Evolutionary conservation across 2,797 vertebrate genomes (phyloP).

Genomic region (Spinibarbus caldwelli): DNA sequence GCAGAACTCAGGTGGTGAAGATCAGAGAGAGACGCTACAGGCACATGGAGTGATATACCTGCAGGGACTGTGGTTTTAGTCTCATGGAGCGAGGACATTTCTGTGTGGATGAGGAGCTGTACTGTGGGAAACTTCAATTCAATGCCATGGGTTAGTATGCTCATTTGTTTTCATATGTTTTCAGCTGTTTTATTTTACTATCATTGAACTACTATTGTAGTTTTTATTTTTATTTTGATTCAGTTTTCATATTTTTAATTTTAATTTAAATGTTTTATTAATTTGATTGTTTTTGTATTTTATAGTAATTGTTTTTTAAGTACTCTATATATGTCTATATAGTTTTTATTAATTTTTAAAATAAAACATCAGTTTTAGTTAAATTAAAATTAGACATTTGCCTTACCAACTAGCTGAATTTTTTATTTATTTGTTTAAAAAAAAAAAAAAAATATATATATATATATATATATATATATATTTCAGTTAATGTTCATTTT

Average conservation of each 20-base stretch:
- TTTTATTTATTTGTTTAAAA: too few relatives aligned
- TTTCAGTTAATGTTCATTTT: background rate
- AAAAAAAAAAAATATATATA: too few relatives aligned
- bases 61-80: slow-evolving; percentile 77
- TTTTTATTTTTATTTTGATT: background rate
- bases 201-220: background rate
- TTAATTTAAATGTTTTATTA: background rate
- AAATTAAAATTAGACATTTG: too few relatives aligned
- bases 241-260: background rate
- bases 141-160: background rate
- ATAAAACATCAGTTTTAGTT: too few relatives aligned
- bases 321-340: too few relatives aligned
- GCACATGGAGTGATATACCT: background rate
- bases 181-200: background rate
- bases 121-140: background rate
- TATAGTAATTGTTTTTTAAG: too few relatives aligned
- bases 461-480: too few relatives aligned
- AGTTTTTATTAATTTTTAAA: too few relatives aligned
- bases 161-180: background rate
- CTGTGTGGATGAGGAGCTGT: slow-evolving; percentile 70
- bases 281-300: background rate
- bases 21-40: background rate
- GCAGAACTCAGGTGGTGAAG: background rate
- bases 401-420: too few relatives aligned
- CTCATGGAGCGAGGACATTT: slow-evolving; percentile 81